Conservation (phyloP, 2,113 vertebrate species). For the Ammodytes dubius region DNA sequence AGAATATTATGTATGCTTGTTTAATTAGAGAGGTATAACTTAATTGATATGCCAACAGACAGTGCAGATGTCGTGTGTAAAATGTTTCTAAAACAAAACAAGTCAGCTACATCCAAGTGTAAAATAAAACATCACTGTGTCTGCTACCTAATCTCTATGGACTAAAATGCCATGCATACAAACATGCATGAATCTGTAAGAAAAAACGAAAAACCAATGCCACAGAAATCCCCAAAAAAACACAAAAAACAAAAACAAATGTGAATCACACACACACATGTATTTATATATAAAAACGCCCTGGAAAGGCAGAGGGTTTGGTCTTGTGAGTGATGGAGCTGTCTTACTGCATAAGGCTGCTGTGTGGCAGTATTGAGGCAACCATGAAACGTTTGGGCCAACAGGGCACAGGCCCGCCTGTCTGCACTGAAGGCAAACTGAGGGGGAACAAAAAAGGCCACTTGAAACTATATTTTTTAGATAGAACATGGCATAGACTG, state of each 20-base stretch:
- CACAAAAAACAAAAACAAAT: not conserved
- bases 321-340: slow-evolving; percentile 53
- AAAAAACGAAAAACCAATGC: not conserved
- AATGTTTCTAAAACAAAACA: slow-evolving; percentile 36
- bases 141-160: slow-evolving; percentile 34
- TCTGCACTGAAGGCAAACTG: slow-evolving; percentile 48
- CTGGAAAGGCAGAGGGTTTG: slow-evolving; percentile 62
- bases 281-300: slow-evolving; percentile 11
- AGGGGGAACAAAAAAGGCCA: slow-evolving; percentile 64
- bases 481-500: slow-evolving; percentile 12
- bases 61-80: not conserved
- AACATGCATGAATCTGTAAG: slow-evolving; percentile 24
- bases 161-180: slow-evolving; percentile 10
- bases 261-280: not conserved
- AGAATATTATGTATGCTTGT: not conserved
- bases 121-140: slow-evolving; percentile 4
- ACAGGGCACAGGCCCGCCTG: slow-evolving; percentile 30
- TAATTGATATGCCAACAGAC: slow-evolving; percentile 1
- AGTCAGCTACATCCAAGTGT: not conserved
- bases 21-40: slow-evolving; percentile 11
- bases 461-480: slow-evolving; percentile 59
- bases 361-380: slow-evolving; percentile 57
- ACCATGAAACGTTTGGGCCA: slow-evolving; percentile 31
- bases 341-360: slow-evolving; percentile 71
- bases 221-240: slow-evolving; percentile 11